Base-by-base conservation (phyloP, 2,797 vertebrate species). In the Sylvilagus floridanus region DNA sequence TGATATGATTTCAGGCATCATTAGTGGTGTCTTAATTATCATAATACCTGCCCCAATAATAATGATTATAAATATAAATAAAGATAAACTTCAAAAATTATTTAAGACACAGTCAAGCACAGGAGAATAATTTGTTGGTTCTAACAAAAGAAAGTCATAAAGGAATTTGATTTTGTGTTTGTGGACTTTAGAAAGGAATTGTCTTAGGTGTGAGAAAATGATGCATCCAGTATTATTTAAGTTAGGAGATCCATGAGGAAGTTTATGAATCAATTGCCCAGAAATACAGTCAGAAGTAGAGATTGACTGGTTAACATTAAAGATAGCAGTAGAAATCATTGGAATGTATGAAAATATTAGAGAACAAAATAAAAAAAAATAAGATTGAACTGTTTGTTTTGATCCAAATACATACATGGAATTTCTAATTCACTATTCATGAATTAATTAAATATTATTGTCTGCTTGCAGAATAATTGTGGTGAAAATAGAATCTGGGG, bases 401-500 rank as follows among this genome's bases (percentile, higher is more conserved):
- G 11, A 94, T 6, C n/a, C 84, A 95, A 81, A 78, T 37, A 24
- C 28, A 62, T 0, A 42, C 28, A 63, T 47, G 32, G 11, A 65
- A 0, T 52, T 91, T 83, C 30, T 90, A 71, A 66, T 66, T 79
- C 11, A 16, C 76, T 91, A 35, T 69, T 86, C 73, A 79, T 42
- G 5, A 91, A 75, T 63, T 78, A 92, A 81, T 72, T 87, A 54
- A 88, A 19, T 83, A 62, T 28, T 60, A 73, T 63, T 84, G 26
- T 12, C 21, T 81, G 7, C 26, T 85, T 82, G 42, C 8, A 90
- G 68, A 78, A 90, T 26, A 19, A 62, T 35, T 26, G 9, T 78
- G 30, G 9, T 83, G 50, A 78, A 92, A 52, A 3, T 83, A 72
- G n/a, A 50, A 28, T 73, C 22, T 52, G 52, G 32, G 54, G 7